Conservation (phyloP, 2,797 vertebrate species). For the Enteromius radiatus region DNA sequence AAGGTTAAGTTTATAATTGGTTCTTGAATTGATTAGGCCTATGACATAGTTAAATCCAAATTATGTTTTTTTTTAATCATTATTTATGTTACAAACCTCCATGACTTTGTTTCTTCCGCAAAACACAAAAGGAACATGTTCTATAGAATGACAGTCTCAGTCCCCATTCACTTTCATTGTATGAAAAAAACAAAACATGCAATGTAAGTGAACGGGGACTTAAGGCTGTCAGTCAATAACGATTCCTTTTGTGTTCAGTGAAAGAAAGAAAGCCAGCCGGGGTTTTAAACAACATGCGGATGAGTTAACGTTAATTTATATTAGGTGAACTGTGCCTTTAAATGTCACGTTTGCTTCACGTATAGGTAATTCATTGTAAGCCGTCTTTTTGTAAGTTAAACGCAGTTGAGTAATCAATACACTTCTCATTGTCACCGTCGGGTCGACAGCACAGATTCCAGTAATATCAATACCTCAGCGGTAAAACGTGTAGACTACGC, state of each 20-base stretch:
- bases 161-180: not conserved
- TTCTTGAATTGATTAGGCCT: not conserved
- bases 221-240: not conserved
- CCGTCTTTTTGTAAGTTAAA: not conserved
- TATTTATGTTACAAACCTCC: not conserved
- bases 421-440: constrained; percentile 26
- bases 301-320: not conserved
- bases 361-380: not conserved
- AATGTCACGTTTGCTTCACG: not conserved
- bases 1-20: not conserved
- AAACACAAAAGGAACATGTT: not conserved
- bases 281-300: not conserved
- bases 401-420: constrained; percentile 11
- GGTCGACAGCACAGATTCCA: constrained; percentile 48
- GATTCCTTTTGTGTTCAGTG: not conserved
- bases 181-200: not conserved
- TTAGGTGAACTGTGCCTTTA: not conserved
- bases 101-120: not conserved
- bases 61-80: not conserved
- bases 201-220: not conserved
- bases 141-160: not conserved
- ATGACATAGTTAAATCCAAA: not conserved
- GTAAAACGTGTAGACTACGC: constrained; percentile 34
- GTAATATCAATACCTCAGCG: constrained; percentile 48
- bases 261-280: not conserved